Evolutionary conservation across 2,113 vertebrate species (phyloP), one percentile per base, ranked within the genome.

Genomic region (Tapirus terrestris): DNA sequence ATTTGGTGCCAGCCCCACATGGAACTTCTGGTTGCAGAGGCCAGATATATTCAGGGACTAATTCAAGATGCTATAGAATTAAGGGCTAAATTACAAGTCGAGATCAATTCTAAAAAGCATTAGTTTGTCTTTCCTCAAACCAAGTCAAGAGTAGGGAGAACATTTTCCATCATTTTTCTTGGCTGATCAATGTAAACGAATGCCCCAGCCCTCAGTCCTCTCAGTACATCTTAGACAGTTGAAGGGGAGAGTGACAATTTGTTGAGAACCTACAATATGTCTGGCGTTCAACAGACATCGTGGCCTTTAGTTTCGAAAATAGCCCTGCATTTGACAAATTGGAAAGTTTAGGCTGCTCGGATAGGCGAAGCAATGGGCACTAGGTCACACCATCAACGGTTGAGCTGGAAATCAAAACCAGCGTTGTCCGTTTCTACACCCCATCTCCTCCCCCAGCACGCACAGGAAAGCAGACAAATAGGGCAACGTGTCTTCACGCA

Each of bases 81-180:
- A 91, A 93, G 27, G 18, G 29, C 13, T 68, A 91, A 97, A 53
- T 72, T 77, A 72, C 48, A 67, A 76, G 61, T 94, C 48, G 79
- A 67, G 36, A 17, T 91, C 58, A 85, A 72, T 89, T 91, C 61
- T 88, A 18, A 88, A 95, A 91, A 60, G 13, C n/a, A 6, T 73
- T 76, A 75, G 21, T 60, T 70, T 91, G 81, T 94, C 85, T 89
- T 65, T n/a, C 61, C 72, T 73, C 33, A 95, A 79, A 51, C 94
- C 45, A 61, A 92, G 13, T 72, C 60, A 79, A 82, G 68, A 83
- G 11, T 21, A 84, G 33, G n/a, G 72, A 73, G 70, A 80, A 6
- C 18, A 70, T 93, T 83, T 89, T 73, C 72, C 79, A 1, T 58
- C 39, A 25, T 56, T 88, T 95, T 88, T 80, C 45, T 93, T 96